A percentile compares a stretch with the other conserved stretches of the same genome.
Evolutionary conservation across 2,888 invertebrate species (phyloP).

Genomic region (Lasioglossum malachurum): DNA sequence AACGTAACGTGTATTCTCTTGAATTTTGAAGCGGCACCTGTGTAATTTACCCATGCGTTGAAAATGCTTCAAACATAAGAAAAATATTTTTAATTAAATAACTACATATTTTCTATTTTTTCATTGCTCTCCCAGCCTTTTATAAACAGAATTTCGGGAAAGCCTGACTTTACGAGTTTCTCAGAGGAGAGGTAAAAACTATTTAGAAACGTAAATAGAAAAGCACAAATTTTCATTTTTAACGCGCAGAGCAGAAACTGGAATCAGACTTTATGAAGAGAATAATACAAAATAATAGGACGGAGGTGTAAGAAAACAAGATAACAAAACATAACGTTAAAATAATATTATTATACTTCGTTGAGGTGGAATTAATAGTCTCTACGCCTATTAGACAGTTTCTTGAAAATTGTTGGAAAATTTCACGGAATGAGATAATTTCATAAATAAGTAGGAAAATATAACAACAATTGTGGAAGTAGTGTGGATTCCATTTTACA

Average conservation of each 20-base stretch:
- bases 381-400: background rate
- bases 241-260: too few species aligned
- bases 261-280: background rate
- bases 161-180: background rate
- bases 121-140: background rate
- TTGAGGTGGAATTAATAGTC: background rate
- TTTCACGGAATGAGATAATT: background rate
- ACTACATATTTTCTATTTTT: background rate
- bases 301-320: background rate
- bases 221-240: background rate
- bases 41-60: background rate
- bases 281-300: background rate
- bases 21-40: background rate
- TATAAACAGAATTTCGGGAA: background rate
- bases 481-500: conserved; percentile 40
- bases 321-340: background rate
- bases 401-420: background rate
- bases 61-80: background rate
- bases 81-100: background rate
- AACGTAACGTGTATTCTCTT: background rate
- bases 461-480: background rate
- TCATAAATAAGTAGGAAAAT: background rate
- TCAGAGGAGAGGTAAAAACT: background rate
- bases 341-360: background rate
- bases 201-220: background rate